Evolutionary conservation across 1,140 invertebrate genomes (phyloP).

Genomic region (Drosophila mojavensis): DNA sequence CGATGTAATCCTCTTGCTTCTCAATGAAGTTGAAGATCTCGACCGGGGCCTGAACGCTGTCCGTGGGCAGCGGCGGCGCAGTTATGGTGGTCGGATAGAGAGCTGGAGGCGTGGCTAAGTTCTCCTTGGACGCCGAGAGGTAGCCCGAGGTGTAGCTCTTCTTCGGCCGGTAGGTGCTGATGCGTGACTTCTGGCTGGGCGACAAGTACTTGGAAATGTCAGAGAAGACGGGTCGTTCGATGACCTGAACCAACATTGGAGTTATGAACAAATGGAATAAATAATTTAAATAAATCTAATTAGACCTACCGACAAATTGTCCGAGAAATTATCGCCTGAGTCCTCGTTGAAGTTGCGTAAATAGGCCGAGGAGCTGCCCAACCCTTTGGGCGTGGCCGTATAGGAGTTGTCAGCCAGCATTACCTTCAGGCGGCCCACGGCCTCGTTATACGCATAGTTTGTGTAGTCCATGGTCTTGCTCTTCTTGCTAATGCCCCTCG

Average conservation of each 20-base stretch:
- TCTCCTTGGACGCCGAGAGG: slow-evolving; percentile 73
- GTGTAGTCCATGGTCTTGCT: slow-evolving; percentile 90
- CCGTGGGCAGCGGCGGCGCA: slow-evolving; percentile 33
- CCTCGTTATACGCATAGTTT: slow-evolving; percentile 91
- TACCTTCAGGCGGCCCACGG: slow-evolving; percentile 90
- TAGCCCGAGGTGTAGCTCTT: slow-evolving; percentile 53
- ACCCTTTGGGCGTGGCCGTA: slow-evolving; percentile 84
- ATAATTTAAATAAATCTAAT: background rate
- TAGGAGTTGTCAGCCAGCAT: slow-evolving; percentile 90
- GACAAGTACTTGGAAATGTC: slow-evolving; percentile 84
- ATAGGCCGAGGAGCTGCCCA: slow-evolving; percentile 56
- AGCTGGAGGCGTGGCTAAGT: slow-evolving; percentile 42
- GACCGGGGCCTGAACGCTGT: slow-evolving; percentile 71
- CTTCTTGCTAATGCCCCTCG: slow-evolving; percentile 83
- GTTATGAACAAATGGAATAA: background rate
- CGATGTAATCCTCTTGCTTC: slow-evolving; percentile 93
- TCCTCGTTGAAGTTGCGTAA: slow-evolving; percentile 85
- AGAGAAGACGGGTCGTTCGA: slow-evolving; percentile 79
- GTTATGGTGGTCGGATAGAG: slow-evolving; percentile 43
- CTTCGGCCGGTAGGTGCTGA: slow-evolving; percentile 63
- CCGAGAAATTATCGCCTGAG: slow-evolving; percentile 85
- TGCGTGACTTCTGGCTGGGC: slow-evolving; percentile 77
- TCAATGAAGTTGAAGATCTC: slow-evolving; percentile 90
- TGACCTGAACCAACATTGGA: slow-evolving; percentile 41
- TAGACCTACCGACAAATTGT: slow-evolving; percentile 74